Evolutionary conservation across 2,113 vertebrate species (phyloP), one percentile per base, ranked within the genome.

Genomic region (Polypterus senegalus): DNA sequence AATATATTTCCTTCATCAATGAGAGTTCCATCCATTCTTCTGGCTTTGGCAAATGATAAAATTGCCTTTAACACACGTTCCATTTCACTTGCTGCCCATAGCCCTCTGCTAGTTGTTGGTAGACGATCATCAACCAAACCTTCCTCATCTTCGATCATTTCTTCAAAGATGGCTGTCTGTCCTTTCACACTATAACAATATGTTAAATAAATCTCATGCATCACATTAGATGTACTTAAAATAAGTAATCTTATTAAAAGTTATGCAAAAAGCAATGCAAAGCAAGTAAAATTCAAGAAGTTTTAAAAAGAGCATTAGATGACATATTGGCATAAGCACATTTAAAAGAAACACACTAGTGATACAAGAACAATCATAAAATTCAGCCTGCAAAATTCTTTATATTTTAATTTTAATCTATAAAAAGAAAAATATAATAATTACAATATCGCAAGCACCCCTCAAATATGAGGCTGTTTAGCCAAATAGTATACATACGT

Each of bases 101-200:
- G 83, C 10, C 95, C 96, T 54, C 96, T 82, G 66, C 88, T 97
- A 44, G 95, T 99, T 48, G 93, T 96, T 61, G 96, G 92, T 4
- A 90, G 79, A 45, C 93, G 86, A 70, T 99, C 94, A 65, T 98
- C 95, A 6, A 97, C 88, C 4, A 97, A 78, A 2, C 93, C 93
- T 55, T 98, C 95, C 63, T 99, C 93, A 48, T 97, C 95, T 76
- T 97, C 95, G 61, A 97, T 98, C 94, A 97, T 98, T 74, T 99
- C 96, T 66, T 99, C 95, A 65, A 98, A 98, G 74, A 98, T 93
- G 66, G 93, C 96, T 48, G 86, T 97, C 72, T 99, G 96, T 52
- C 93, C 92, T 74, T 91, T 96, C 61, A 97, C 92, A 56, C 96
- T 99, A 70, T 55, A 55, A 27, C 54, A 55, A 27, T 10, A 10